Evolutionary conservation across 2,113 vertebrate species (phyloP).

Genomic region (Seriola dumerili): DNA sequence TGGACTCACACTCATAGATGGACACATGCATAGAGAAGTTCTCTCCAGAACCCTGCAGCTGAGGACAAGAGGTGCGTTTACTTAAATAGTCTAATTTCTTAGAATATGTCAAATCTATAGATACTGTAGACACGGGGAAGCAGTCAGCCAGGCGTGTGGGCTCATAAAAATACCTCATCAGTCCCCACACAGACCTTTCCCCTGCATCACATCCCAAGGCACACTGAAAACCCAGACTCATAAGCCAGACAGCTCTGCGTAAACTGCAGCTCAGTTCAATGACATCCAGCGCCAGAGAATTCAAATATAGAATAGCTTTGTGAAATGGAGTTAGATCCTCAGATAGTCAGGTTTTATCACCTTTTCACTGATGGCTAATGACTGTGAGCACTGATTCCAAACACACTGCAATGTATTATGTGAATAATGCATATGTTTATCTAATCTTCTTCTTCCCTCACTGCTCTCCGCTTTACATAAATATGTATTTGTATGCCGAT

Average conservation of each 20-base stretch:
- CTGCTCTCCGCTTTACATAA: slow-evolving; percentile 1
- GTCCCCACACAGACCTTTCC: neutral
- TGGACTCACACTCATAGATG: slow-evolving; percentile 98
- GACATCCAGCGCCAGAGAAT: neutral
- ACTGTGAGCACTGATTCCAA: neutral
- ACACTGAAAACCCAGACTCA: neutral
- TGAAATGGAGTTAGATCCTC: neutral
- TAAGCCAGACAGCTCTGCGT: neutral
- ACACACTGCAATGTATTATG: neutral
- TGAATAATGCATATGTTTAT: neutral
- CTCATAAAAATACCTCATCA: neutral
- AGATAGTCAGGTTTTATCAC: neutral
- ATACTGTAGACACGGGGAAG: neutral
- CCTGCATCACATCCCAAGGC: neutral
- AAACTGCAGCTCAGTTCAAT: slow-evolving; percentile 8
- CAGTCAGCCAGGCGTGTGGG: neutral
- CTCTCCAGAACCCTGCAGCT: slow-evolving; percentile 69
- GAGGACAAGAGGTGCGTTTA: neutral
- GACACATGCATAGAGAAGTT: slow-evolving; percentile 99
- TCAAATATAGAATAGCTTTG: neutral
- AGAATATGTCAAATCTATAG: neutral
- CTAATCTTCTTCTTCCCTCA: neutral
- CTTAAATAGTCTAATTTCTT: neutral
- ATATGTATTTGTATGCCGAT: slow-evolving; percentile 7
- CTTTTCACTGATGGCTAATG: neutral